A percentile compares a stretch with the other conserved stretches of the same genome.
These are phyloP conservation scores for Steinernema carpocapsae DNA, from an alignment of 2,888 invertebrate genomes.

Conservation along the genomic window DNA sequence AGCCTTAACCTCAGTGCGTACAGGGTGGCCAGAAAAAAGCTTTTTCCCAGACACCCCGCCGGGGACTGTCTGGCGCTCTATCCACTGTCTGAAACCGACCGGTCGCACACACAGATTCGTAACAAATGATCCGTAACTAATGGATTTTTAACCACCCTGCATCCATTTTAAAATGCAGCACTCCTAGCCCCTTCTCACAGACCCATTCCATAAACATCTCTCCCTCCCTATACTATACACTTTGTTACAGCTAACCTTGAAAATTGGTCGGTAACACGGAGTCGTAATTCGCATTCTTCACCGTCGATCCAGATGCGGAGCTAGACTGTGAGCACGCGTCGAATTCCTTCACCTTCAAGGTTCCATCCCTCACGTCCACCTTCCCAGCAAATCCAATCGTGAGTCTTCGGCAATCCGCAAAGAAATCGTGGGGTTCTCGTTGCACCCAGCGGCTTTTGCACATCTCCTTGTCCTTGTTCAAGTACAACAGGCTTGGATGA, in stretches of 20 bases:
- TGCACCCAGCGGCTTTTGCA: constrained; percentile 38
- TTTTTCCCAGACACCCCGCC: too few relatives aligned
- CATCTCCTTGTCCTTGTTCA: constrained; percentile 45
- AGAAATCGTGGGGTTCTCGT: constrained; percentile 40
- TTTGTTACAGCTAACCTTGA: constrained; percentile 1
- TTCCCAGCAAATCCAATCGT: constrained; percentile 25
- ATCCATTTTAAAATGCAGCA: too few relatives aligned
- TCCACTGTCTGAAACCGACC: too few relatives aligned
- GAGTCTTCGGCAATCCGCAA: constrained; percentile 32
- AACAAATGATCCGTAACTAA: too few relatives aligned
- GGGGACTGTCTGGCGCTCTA: too few relatives aligned
- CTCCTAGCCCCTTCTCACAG: too few relatives aligned
- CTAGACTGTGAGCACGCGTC: constrained; percentile 23
- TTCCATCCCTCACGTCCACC: constrained; percentile 19
- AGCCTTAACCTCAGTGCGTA: too few relatives aligned
- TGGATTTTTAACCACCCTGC: too few relatives aligned
- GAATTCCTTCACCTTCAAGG: constrained; percentile 14
- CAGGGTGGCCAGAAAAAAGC: too few relatives aligned
- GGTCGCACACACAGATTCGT: too few relatives aligned
- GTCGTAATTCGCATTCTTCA: neutral
- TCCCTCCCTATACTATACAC: too few relatives aligned
- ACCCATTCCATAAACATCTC: too few relatives aligned
- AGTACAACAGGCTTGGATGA: constrained; percentile 46
- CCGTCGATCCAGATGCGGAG: constrained; percentile 7
- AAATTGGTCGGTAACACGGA: constrained; percentile 2